A percentile compares a stretch with the other conserved stretches of the same genome.
phyloP scores from a whole-genome alignment of 1,140 invertebrate species.

The Cydia fagiglandana region DNA sequence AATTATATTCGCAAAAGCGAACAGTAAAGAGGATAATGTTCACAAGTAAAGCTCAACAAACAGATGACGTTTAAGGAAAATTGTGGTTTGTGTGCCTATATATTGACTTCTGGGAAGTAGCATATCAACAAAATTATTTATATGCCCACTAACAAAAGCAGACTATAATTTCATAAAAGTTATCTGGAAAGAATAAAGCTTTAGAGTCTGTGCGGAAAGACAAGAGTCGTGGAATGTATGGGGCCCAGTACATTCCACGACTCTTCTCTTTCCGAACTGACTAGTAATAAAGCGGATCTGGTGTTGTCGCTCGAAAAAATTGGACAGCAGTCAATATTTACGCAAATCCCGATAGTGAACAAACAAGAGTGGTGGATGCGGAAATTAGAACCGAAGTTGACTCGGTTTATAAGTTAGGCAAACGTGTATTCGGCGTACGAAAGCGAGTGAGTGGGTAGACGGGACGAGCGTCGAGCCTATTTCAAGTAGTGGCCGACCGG shows the following conservation, averaged over 20 bases:
- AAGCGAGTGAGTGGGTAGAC: conserved; percentile 41
- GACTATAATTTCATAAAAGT: background rate
- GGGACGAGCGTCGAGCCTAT: conserved; percentile 35
- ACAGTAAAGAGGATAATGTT: conserved; percentile 6
- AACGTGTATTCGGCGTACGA: conserved; percentile 35
- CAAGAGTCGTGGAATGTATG: too few species aligned
- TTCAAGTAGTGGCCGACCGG: conserved; percentile 23
- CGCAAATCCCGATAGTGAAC: conserved; percentile 24
- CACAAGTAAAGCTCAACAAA: conserved; percentile 15
- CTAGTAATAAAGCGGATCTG: background rate
- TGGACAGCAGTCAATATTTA: conserved; percentile 29
- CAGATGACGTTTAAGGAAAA: conserved; percentile 27
- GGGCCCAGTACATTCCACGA: too few species aligned
- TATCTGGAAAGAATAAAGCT: background rate
- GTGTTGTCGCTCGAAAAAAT: conserved; percentile 9
- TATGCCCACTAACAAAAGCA: background rate
- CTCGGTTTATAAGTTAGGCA: conserved; percentile 23
- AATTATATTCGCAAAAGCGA: background rate
- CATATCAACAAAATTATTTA: background rate
- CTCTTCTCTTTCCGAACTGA: too few species aligned
- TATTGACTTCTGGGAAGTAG: background rate
- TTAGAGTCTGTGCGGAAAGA: background rate
- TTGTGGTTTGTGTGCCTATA: background rate
- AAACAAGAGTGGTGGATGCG: conserved; percentile 26
- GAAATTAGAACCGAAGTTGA: conserved; percentile 21